Base-by-base conservation (phyloP, 92 coral and sea anemone species). In the Paragorgia papillata region DNA sequence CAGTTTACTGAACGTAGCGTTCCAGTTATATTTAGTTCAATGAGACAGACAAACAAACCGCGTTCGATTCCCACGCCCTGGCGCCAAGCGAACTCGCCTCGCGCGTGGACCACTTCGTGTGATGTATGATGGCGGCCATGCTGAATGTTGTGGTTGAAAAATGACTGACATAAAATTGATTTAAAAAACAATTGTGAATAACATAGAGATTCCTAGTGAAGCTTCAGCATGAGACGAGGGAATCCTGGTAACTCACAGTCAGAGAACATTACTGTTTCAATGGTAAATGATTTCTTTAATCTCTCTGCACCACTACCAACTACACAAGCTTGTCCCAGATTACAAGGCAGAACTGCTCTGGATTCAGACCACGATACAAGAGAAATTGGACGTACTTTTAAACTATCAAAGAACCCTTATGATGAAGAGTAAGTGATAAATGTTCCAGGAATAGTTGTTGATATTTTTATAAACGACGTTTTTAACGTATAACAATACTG, bases 281-380 rank as follows among this genome's bases (percentile, higher is more conserved):
- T 86, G 89, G 80, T 94, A 22, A 78, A 85, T 27, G 92, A 90
- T 78, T 94, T 94, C 69, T 94, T 84, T 64, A 87, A 88, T 65
- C 76, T 94, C n/a, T 68, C 74, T 18, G 86, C 88, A 62, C 97
- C 98, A 39, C 78, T 79, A 41, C 64, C 90, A 12, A 75, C 73
- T 62, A 84, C 88, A 0, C 81, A 87, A 51, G 78, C 79, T 9
- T 79, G 82, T 4, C 89, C 88, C 13, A 80, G 44, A 41, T 85
- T 87, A 13, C 76, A 73, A 75, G 94, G 95, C 13, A 88, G 91
- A 43, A 80, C 87, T 48, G 57, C 82, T 25, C n/a, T 69, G 2
- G 48, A 68, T 2, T 37, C 9, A 48, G 40, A 46, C 10, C 51
- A 30, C 15, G 33, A 67, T 5, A 61, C 80, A 4, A 57, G 39